Evolutionary conservation across 2,888 invertebrate genomes (phyloP).

Genomic region (Drosophila robusta): DNA sequence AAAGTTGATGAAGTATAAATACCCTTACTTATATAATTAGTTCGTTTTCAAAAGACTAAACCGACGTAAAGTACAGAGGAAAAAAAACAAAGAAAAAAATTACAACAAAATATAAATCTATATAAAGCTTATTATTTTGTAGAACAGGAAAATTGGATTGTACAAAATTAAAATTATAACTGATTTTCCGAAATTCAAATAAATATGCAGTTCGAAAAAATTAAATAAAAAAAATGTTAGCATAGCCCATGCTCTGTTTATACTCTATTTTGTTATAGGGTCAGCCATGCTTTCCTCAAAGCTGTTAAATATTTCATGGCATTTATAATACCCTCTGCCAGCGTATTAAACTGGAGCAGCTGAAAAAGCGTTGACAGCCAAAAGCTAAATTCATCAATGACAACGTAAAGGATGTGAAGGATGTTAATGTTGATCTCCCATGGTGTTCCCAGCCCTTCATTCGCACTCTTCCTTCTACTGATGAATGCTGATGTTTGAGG

Average conservation of each 20-base stretch:
- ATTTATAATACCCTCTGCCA: not conserved
- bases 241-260: not conserved
- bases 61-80: too few relatives aligned
- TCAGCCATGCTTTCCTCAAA: not conserved
- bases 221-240: too few relatives aligned
- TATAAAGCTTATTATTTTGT: too few relatives aligned
- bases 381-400: slow-evolving; percentile 66
- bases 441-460: not conserved
- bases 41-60: too few relatives aligned
- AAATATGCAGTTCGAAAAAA: too few relatives aligned
- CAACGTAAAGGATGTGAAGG: slow-evolving; percentile 40
- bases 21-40: not conserved
- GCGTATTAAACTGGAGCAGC: slow-evolving; percentile 8
- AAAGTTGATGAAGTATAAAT: not conserved
- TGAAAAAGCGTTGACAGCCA: slow-evolving; percentile 27
- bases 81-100: too few relatives aligned
- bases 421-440: slow-evolving; percentile 30
- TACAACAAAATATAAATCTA: too few relatives aligned
- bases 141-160: too few relatives aligned
- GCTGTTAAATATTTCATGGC: slow-evolving; percentile 4
- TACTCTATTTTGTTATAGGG: not conserved
- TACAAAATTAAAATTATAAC: too few relatives aligned
- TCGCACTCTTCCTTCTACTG: not conserved
- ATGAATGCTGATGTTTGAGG: slow-evolving; percentile 16
- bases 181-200: too few relatives aligned